Evolutionary conservation across 2,797 vertebrate genomes (phyloP).

Genomic region (Periophthalmus magnuspinnatus): DNA sequence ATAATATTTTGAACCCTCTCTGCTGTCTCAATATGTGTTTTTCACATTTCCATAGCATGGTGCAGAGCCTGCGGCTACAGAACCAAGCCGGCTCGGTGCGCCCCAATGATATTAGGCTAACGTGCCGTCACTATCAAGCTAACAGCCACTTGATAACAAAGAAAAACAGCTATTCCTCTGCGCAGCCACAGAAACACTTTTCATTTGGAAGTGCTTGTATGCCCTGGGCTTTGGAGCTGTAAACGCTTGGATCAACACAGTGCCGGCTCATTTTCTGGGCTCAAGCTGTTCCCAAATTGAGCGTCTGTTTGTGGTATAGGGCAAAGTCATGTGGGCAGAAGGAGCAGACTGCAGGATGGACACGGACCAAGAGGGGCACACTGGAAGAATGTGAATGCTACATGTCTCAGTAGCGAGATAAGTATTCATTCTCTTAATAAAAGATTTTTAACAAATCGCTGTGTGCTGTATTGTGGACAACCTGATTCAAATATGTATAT

Average conservation of each 20-base stretch:
- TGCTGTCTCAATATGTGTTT: conserved; percentile 23
- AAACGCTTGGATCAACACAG: conserved; percentile 27
- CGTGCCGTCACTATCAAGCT: conserved; percentile 38
- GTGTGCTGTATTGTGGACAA: too few species aligned
- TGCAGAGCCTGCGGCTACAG: conserved; percentile 30
- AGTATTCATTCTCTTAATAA: background rate
- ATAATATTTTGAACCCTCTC: conserved; percentile 29
- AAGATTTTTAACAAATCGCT: background rate
- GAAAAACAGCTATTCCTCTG: conserved; percentile 38
- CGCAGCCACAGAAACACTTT: conserved; percentile 21
- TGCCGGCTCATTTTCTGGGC: conserved; percentile 16
- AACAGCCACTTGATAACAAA: conserved; percentile 39
- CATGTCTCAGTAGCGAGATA: background rate
- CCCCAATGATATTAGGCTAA: conserved; percentile 40
- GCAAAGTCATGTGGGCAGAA: background rate
- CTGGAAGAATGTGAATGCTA: background rate
- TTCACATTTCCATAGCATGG: conserved; percentile 27
- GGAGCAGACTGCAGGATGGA: background rate
- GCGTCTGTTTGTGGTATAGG: conserved; percentile 9
- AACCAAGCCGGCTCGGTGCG: conserved; percentile 29
- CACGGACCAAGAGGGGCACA: background rate
- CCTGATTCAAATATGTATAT: too few species aligned
- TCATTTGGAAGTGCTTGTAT: conserved; percentile 30
- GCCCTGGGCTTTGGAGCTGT: conserved; percentile 15
- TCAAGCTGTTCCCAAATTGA: conserved; percentile 22